A percentile compares a stretch with the other conserved stretches of the same genome.
These are phyloP conservation scores for Phaonia tiefii DNA, from an alignment of 2,888 invertebrate genomes.

Conservation along the genomic window DNA sequence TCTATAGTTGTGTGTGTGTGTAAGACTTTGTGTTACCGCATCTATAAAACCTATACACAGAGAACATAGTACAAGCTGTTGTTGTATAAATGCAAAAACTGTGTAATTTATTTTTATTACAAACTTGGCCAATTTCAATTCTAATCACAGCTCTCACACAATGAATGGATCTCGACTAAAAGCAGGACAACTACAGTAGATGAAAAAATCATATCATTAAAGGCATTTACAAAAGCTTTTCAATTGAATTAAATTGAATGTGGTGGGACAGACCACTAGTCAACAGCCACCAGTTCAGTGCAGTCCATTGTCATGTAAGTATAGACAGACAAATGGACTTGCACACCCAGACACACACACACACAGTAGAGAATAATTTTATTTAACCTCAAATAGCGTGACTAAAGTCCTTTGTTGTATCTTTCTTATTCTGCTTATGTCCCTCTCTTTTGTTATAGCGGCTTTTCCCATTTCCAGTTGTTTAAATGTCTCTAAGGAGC, in stretches of 20 bases:
- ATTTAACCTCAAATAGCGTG: conserved; percentile 65
- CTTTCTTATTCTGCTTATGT: not conserved
- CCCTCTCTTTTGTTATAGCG: not conserved
- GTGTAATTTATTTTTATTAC: conserved; percentile 72
- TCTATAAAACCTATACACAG: not conserved
- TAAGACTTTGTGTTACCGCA: not conserved
- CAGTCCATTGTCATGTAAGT: conserved; percentile 65
- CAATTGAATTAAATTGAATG: conserved; percentile 73
- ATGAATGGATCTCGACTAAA: not conserved
- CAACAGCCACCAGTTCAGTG: not conserved
- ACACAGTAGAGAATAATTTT: conserved; percentile 18
- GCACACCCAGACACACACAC: conserved; percentile 39
- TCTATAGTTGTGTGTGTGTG: not conserved
- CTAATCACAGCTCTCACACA: conserved; percentile 64
- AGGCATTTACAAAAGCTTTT: conserved; percentile 70
- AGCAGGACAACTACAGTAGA: conserved; percentile 48
- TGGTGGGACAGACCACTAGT: conserved; percentile 47
- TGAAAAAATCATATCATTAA: conserved; percentile 67
- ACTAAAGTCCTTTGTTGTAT: conserved; percentile 41
- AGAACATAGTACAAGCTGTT: not conserved
- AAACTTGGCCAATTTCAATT: conserved; percentile 71
- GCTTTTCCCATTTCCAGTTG: conserved; percentile 14
- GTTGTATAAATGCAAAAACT: conserved; percentile 54
- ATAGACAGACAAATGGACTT: conserved; percentile 9
- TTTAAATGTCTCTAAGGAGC: conserved; percentile 36